A percentile compares a stretch with the other conserved stretches of the same genome.
phyloP scores from a whole-genome alignment of 2,113 vertebrate genomes.

The Sylvia atricapilla region DNA sequence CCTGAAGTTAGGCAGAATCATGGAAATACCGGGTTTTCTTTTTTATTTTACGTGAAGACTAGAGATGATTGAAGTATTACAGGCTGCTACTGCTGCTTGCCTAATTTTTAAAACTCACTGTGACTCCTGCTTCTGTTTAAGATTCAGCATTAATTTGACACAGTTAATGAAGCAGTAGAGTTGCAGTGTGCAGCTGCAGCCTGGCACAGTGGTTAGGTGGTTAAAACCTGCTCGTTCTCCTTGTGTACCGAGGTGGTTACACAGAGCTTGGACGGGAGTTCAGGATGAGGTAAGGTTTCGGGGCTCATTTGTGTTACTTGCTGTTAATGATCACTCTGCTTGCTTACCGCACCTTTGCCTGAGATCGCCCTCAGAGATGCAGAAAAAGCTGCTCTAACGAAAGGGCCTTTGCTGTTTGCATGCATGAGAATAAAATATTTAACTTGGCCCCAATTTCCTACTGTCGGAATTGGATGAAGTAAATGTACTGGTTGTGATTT shows the following conservation, averaged over 20 bases:
- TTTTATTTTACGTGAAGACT: not conserved
- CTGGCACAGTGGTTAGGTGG: not conserved
- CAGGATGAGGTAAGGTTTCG: not conserved
- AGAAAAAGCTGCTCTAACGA: not conserved
- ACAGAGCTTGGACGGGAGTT: not conserved
- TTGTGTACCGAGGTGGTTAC: not conserved
- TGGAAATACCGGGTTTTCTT: not conserved
- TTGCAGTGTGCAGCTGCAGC: not conserved
- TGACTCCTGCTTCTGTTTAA: not conserved
- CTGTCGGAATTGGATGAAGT: not conserved
- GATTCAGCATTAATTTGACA: not conserved
- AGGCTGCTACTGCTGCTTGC: not conserved
- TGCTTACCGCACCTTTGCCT: not conserved
- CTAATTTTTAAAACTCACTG: not conserved
- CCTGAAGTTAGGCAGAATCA: not conserved
- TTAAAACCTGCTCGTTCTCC: not conserved
- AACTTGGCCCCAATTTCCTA: not conserved
- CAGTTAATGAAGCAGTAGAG: not conserved
- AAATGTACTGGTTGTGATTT: not conserved
- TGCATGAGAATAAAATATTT: not conserved
- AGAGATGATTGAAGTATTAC: not conserved
- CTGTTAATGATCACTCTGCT: slow-evolving; percentile 3
- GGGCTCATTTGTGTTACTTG: not conserved
- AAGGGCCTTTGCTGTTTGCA: slow-evolving; percentile 3
- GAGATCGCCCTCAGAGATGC: slow-evolving; percentile 4